Percentiles rank a stretch among this genome's conserved stretches.
Evolutionary conservation across 1,140 invertebrate species (phyloP).

Genomic region (Harpegnathos saltator): DNA sequence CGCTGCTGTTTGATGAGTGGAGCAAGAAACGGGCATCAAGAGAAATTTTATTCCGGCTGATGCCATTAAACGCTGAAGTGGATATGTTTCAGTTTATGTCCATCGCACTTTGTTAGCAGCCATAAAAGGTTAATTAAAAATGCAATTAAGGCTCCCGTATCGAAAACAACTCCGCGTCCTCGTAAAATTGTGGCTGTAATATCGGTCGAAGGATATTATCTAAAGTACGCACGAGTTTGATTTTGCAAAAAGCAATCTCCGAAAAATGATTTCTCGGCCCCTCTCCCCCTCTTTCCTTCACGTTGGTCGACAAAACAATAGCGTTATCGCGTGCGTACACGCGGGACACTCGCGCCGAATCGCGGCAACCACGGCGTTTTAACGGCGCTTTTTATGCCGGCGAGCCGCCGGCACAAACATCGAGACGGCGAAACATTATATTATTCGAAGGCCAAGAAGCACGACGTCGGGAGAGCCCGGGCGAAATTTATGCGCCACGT

Average conservation of each 20-base stretch:
- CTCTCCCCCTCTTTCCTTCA: too few relatives aligned
- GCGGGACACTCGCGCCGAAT: neutral
- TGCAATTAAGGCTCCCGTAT: conserved; percentile 1
- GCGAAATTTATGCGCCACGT: conserved; percentile 61
- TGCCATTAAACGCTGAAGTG: conserved; percentile 54
- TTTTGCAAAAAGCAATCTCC: neutral
- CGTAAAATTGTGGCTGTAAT: neutral
- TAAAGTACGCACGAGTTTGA: neutral
- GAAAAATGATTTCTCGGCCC: neutral
- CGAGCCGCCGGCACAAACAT: neutral
- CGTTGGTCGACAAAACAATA: conserved; percentile 31
- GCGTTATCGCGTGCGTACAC: neutral
- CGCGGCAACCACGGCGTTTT: conserved; percentile 18
- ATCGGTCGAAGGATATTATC: too few relatives aligned
- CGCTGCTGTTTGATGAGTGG: conserved; percentile 16
- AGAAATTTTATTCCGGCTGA: conserved; percentile 51
- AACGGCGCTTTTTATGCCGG: conserved; percentile 37
- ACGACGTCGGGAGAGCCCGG: neutral
- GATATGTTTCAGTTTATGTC: conserved; percentile 18
- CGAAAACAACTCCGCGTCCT: conserved; percentile 17
- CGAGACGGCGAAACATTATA: conserved; percentile 51
- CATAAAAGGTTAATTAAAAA: conserved; percentile 56
- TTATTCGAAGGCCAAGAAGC: conserved; percentile 29
- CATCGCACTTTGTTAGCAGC: conserved; percentile 41
- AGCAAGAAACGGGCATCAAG: conserved; percentile 46